These are phyloP conservation scores for Rhinatrema bivittatum DNA, from an alignment of 2,797 vertebrate species.

Conservation along the genomic window DNA sequence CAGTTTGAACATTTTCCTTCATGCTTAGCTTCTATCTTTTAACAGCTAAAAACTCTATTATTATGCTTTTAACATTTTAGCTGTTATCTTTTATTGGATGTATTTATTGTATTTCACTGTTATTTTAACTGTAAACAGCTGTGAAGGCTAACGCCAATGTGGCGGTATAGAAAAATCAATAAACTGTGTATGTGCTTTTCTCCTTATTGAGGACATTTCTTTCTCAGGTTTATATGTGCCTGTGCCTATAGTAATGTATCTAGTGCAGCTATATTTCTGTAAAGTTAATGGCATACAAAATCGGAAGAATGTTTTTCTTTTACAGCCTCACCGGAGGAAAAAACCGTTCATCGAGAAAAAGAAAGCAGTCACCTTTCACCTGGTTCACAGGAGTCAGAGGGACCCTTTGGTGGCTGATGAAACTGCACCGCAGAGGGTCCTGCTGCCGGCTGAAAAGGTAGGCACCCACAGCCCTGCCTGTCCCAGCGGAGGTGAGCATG, in stretches of 20 bases:
- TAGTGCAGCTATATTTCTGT: background rate
- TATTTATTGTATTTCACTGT: too few species aligned
- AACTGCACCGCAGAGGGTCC: constrained; percentile 86
- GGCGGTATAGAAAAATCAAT: too few species aligned
- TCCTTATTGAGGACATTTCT: background rate
- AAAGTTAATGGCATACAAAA: background rate
- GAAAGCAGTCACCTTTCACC: constrained; percentile 87
- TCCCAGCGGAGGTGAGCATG: background rate
- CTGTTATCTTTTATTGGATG: too few species aligned
- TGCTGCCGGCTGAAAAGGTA: constrained; percentile 71
- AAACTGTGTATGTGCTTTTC: too few species aligned
- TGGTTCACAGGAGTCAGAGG: constrained; percentile 92
- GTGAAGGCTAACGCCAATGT: too few species aligned
- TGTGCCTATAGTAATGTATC: background rate
- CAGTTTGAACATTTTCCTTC: too few species aligned
- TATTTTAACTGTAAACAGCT: too few species aligned
- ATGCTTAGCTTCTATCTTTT: too few species aligned
- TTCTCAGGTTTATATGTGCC: background rate
- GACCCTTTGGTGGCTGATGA: constrained; percentile 92
- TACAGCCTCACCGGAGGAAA: constrained; percentile 89
- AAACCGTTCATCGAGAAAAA: constrained; percentile 94
- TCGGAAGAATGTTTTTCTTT: too few species aligned
- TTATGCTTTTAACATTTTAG: too few species aligned
- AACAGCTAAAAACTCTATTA: too few species aligned
- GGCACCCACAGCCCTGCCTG: too few species aligned